Percentiles rank a stretch among this genome's conserved stretches.
Conservation (phyloP, 2,113 vertebrate genomes). For the Scatophagus argus region DNA sequence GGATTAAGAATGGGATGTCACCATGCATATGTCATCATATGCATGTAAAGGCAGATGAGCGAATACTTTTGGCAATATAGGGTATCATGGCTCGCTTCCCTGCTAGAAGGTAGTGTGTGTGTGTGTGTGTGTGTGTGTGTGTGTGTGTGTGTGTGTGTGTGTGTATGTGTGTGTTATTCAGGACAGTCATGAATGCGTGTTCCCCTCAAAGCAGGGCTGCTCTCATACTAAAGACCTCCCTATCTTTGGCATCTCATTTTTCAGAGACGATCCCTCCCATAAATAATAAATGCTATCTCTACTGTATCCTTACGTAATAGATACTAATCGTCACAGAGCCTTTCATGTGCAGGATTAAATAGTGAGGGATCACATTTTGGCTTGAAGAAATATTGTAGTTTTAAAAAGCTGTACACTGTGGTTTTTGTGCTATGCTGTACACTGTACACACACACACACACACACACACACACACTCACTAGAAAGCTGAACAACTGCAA, state of each 20-base stretch:
- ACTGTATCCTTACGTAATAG: conserved; percentile 69
- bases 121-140: neutral
- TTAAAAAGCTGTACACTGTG: conserved; percentile 20
- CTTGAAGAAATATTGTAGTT: conserved; percentile 32
- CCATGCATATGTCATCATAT: too few relatives aligned
- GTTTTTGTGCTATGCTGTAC: neutral
- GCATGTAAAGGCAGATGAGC: too few relatives aligned
- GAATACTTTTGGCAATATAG: too few relatives aligned
- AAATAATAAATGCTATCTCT: conserved; percentile 75
- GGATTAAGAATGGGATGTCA: too few relatives aligned
- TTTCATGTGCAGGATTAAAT: conserved; percentile 67
- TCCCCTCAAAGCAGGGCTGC: conserved; percentile 23
- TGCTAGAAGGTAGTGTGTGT: neutral
- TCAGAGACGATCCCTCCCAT: conserved; percentile 56
- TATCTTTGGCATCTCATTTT: conserved; percentile 66
- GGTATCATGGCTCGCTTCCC: neutral
- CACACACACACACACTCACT: too few relatives aligned
- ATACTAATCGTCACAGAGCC: conserved; percentile 50
- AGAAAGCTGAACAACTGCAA: too few relatives aligned
- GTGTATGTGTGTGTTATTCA: conserved; percentile 2
- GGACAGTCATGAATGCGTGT: conserved; percentile 8
- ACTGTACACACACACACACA: too few relatives aligned
- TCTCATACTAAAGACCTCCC: conserved; percentile 41
- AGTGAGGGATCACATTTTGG: conserved; percentile 56
- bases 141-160: neutral